Evolutionary conservation across 2,113 vertebrate species (phyloP).

Genomic region (Hypocryptadius cinnamomeus): DNA sequence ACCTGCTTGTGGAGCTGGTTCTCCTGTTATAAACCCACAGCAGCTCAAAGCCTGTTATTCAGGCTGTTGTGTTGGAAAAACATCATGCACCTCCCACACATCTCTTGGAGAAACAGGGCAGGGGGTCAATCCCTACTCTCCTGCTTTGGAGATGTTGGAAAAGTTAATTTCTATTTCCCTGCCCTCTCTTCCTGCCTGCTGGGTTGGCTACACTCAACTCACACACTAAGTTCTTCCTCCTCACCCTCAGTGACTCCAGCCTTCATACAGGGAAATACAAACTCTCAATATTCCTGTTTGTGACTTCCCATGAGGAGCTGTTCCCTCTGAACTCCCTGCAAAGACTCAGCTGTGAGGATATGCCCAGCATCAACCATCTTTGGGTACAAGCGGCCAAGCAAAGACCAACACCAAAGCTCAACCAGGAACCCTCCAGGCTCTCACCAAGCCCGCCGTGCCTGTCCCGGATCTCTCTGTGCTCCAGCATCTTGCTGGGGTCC

Average conservation of each 20-base stretch:
- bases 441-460: conserved; percentile 81
- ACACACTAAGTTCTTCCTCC: not conserved
- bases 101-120: not conserved
- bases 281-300: not conserved
- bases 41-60: not conserved
- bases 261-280: not conserved
- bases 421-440: not conserved
- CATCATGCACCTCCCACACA: not conserved
- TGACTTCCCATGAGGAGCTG: not conserved
- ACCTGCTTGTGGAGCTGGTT: not conserved
- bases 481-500: conserved; percentile 85
- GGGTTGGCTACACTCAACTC: not conserved
- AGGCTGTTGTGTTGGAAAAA: not conserved
- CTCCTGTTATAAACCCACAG: not conserved
- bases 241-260: not conserved
- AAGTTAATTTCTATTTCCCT: not conserved
- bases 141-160: not conserved
- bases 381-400: fast-evolving
- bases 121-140: not conserved
- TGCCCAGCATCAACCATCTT: not conserved
- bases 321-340: not conserved
- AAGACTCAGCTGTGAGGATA: not conserved
- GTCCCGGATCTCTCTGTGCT: conserved; percentile 90
- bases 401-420: not conserved
- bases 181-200: not conserved